Percentiles rank a stretch among this genome's conserved stretches.
Evolutionary conservation across 2,113 vertebrate species (phyloP).

Genomic region (Neotoma lepida): DNA sequence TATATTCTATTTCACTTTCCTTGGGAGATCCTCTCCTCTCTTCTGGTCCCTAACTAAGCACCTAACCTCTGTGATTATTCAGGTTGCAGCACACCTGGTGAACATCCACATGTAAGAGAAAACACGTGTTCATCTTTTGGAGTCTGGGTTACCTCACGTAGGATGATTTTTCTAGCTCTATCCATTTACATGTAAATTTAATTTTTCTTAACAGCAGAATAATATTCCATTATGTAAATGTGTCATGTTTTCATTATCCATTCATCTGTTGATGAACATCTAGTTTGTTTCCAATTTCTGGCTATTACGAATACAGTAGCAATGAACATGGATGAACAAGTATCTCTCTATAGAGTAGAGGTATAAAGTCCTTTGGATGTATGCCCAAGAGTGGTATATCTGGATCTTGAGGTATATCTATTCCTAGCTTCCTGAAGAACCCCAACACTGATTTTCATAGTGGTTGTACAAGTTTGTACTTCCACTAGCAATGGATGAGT

Average conservation of each 20-base stretch:
- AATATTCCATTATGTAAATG: too few relatives aligned
- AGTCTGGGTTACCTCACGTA: not conserved
- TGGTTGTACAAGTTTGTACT: too few relatives aligned
- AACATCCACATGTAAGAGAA: not conserved
- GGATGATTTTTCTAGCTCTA: not conserved
- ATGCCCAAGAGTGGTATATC: too few relatives aligned
- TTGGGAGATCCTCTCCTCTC: not conserved
- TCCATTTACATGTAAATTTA: not conserved
- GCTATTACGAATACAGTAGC: too few relatives aligned
- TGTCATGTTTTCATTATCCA: too few relatives aligned
- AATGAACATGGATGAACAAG: too few relatives aligned
- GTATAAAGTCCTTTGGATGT: not conserved
- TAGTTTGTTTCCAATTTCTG: too few relatives aligned
- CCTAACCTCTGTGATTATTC: not conserved
- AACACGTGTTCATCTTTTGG: not conserved
- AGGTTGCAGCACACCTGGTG: not conserved
- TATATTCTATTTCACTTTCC: not conserved
- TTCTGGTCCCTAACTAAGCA: not conserved
- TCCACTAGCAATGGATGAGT: not conserved
- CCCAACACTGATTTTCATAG: too few relatives aligned
- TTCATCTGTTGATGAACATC: too few relatives aligned
- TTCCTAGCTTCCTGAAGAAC: too few relatives aligned
- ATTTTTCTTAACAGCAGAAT: not conserved
- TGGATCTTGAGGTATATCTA: not conserved
- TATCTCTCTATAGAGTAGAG: not conserved